Evolutionary conservation across 1,140 invertebrate genomes (phyloP), one percentile per base, ranked within the genome.

Genomic region (Drosophila malerkotliana): DNA sequence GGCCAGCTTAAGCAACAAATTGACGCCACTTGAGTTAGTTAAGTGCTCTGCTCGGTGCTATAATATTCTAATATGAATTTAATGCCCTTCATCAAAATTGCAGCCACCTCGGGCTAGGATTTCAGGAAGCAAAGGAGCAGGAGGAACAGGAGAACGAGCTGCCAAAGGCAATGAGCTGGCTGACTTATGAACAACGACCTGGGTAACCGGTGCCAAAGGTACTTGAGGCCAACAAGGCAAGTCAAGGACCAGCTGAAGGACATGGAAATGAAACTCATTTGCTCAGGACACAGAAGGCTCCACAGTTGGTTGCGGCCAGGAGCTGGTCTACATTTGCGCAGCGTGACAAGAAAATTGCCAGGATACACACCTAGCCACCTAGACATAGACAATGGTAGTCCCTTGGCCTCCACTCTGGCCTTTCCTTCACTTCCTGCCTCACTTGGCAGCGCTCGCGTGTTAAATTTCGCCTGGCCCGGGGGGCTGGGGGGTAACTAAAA

Each of bases 1-100:
- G 30, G 37, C 57, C 57, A 55, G 52, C 61, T 55, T 52, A 28
- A 48, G 39, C 55, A 64, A 24, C 64, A 77, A 79, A 79, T 53
- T 80, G 77, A 21, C 28, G 72, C 56, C 57, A 68, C 68, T 72
- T 66, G 47, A 62, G 53, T 47, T 44, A 28, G 51, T 48, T 78
- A 74, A 82, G 79, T 78, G 58, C 59, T 69, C 47, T 53, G 60
- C 71, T 82, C 79, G 73, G 78, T 74, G 62, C 63, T 47, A 24
- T 82, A 82, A 82, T 82, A 82, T 82, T 79, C 71, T 82, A 82
- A 82, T 82, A 82, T 83, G 82, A 82, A 83, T 82, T 82, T 83
- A 82, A 79, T 71, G 61, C 60, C 66, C 79, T 82, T 58, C 75
- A 82, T 83, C 74, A 82, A 54, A 68, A 82, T 73, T 72, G 68